Evolutionary conservation across 2,888 invertebrate species (phyloP), one percentile per base, ranked within the genome.

Genomic region (Trichopria drosophilae): DNA sequence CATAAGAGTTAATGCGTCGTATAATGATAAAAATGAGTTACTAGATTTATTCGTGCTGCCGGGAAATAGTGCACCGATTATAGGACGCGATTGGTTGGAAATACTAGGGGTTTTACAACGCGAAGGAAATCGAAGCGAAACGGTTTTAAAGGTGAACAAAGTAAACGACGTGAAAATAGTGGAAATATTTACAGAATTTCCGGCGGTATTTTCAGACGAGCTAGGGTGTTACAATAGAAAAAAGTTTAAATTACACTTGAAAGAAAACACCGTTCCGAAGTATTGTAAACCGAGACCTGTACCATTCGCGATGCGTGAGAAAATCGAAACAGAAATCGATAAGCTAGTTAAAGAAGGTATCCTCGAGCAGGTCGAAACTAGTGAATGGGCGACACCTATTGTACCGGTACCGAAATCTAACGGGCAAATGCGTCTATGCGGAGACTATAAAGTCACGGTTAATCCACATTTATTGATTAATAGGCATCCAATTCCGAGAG

Each of bases 401-500:
- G 10, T 65, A n/a, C n/a, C n/a, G n/a, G n/a, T n/a, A n/a, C n/a
- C n/a, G n/a, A n/a, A n/a, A n/a, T n/a, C n/a, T n/a, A n/a, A n/a
- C n/a, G n/a, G n/a, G n/a, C n/a, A n/a, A n/a, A n/a, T n/a, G n/a
- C n/a, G n/a, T n/a, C n/a, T n/a, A n/a, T n/a, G n/a, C n/a, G n/a
- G n/a, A n/a, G n/a, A n/a, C n/a, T n/a, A n/a, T n/a, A 64, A 62
- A 40, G 35, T 68, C 0, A 72, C 70, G 1, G 19, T 73, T 12
- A 73, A 72, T 52, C 58, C 58, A 5, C 44, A 53, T 16, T 32
- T 68, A 10, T 46, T 55, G 36, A 57, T 63, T 45, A 61, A 64
- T 6, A 20, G 63, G 7, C 32, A 60, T 37, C 62, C 63, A 15
- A 45, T 62, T 13, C 57, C 61, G 1, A 16, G 49, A 12, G 32